phyloP scores from a whole-genome alignment of 2,888 invertebrate species.

The Periphyllus acericola region DNA sequence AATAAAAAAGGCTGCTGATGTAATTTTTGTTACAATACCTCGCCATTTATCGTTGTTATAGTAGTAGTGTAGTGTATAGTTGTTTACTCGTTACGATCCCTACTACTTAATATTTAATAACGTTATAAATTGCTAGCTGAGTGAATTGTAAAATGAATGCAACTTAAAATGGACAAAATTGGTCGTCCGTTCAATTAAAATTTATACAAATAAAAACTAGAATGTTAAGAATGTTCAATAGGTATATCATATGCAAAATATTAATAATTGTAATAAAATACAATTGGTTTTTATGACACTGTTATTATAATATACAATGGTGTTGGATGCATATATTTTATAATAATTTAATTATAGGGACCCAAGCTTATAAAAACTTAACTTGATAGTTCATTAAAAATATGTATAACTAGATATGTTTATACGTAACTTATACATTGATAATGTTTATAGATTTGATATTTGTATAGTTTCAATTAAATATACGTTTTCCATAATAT shows the following conservation, averaged over 20 bases:
- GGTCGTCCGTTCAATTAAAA: conserved; percentile 45
- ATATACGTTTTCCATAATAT: too few species aligned
- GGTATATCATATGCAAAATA: neutral
- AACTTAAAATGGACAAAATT: conserved; percentile 33
- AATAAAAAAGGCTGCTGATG: conserved; percentile 33
- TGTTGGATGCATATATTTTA: neutral
- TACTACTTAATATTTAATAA: conserved; percentile 46
- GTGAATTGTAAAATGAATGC: conserved; percentile 46
- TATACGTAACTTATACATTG: too few species aligned
- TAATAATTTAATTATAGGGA: neutral
- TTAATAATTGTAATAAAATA: neutral
- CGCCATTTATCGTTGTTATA: conserved; percentile 43
- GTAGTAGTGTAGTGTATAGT: conserved; percentile 2
- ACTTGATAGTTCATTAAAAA: too few species aligned
- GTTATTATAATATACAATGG: neutral
- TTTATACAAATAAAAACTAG: conserved; percentile 3
- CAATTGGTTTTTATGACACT: neutral
- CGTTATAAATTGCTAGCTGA: conserved; percentile 44
- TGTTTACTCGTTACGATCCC: conserved; percentile 37
- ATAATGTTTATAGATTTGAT: too few species aligned
- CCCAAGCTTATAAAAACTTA: neutral
- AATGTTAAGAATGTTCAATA: conserved; percentile 5
- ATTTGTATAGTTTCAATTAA: too few species aligned
- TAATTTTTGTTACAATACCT: conserved; percentile 54
- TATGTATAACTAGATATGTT: too few species aligned